Conservation (phyloP, 2,888 invertebrate species). For the Hirtodrosophila duncani region DNA sequence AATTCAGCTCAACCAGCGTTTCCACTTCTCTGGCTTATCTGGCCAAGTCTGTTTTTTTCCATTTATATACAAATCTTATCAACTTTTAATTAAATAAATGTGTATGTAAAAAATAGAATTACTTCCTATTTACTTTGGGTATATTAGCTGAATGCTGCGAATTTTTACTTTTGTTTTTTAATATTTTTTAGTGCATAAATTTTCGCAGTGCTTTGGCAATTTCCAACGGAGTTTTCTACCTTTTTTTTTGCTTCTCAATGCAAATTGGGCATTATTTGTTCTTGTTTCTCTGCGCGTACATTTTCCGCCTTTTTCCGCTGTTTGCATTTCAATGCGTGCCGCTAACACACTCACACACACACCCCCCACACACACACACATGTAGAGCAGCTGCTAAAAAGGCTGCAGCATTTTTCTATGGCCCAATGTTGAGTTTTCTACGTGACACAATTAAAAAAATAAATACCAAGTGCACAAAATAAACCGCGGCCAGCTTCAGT, state of each 20-base stretch:
- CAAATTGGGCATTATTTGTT: constrained; percentile 71
- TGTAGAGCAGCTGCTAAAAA: constrained; percentile 35
- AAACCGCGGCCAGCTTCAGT: constrained; percentile 36
- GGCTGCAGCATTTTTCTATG: constrained; percentile 55
- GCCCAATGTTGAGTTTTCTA: constrained; percentile 58
- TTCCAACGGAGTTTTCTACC: constrained; percentile 21
- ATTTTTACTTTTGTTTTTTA: constrained; percentile 31
- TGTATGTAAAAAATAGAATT: constrained; percentile 15
- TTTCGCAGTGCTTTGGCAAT: constrained; percentile 27
- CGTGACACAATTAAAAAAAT: constrained; percentile 73
- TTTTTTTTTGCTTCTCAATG: constrained; percentile 49
- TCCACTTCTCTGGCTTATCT: constrained; percentile 34
- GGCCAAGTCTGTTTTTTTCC: constrained; percentile 23
- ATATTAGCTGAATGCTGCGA: constrained; percentile 47
- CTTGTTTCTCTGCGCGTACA: constrained; percentile 62
- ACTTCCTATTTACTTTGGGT: constrained; percentile 56
- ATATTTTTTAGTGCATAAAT: constrained; percentile 46
- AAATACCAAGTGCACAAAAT: constrained; percentile 60
- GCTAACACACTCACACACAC: constrained; percentile 17
- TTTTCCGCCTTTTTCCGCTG: constrained; percentile 70
- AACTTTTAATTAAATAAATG: constrained; percentile 53
- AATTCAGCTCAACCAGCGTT: constrained; percentile 31
- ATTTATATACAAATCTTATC: constrained; percentile 42
- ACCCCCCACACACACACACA: constrained; percentile 18
- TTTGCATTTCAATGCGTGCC: constrained; percentile 65